Percentiles rank a stretch among this genome's conserved stretches.
These are phyloP conservation scores for Megaceryle maxima DNA, from an alignment of 2,113 vertebrate genomes.

Conservation along the genomic window DNA sequence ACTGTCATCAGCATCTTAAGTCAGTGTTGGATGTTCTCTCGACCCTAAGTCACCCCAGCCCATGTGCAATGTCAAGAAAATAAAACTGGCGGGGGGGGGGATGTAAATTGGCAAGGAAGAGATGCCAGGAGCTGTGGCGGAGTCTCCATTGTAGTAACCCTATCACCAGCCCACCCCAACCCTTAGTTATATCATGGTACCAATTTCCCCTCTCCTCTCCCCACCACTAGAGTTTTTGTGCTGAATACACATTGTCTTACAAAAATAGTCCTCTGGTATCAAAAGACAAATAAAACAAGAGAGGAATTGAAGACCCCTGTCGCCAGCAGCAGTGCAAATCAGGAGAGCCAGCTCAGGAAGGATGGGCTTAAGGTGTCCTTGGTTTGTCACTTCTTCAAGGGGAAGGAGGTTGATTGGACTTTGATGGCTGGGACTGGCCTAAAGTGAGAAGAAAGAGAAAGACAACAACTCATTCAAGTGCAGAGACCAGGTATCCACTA, in stretches of 20 bases:
- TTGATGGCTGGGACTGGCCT: constrained; percentile 80
- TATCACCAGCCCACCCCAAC: not conserved
- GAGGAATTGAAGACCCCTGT: constrained; percentile 2
- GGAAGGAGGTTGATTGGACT: constrained; percentile 72
- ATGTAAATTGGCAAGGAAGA: not conserved
- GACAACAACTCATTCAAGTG: not conserved
- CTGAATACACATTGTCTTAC: constrained; percentile 1
- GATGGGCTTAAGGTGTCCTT: not conserved
- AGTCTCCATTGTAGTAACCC: not conserved
- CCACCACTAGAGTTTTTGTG: not conserved
- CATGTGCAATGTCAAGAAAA: not conserved
- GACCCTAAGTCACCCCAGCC: not conserved
- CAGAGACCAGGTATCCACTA: not conserved
- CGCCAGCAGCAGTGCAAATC: constrained; percentile 67
- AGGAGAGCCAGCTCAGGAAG: constrained; percentile 47
- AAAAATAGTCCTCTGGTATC: constrained; percentile 69
- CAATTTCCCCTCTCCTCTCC: not conserved
- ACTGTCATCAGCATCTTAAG: not conserved
- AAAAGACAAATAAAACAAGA: constrained; percentile 30
- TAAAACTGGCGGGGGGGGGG: not conserved
- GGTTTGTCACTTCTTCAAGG: constrained; percentile 78
- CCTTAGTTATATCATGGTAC: not conserved
- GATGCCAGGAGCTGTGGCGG: not conserved
- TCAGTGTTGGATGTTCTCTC: not conserved
- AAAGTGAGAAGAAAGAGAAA: constrained; percentile 14